Percentiles rank a stretch among this genome's conserved stretches.
phyloP scores from a whole-genome alignment of 2,797 vertebrate species.

The Cossypha heuglini region DNA sequence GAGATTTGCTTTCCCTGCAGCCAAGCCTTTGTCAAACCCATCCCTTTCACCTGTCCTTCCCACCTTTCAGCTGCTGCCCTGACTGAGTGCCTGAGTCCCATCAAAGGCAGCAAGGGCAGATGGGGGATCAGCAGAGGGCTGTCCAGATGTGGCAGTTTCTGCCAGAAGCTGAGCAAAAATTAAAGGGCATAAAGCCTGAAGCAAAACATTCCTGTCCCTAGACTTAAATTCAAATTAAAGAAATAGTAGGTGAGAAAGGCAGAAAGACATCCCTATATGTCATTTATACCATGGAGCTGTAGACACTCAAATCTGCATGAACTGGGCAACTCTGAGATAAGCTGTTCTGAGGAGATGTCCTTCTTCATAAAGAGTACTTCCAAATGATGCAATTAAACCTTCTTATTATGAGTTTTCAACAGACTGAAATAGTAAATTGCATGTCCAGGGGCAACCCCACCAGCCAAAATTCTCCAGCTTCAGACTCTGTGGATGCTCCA shows the following conservation, averaged over 20 bases:
- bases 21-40: background rate
- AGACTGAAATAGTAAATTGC: background rate
- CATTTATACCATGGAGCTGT: background rate
- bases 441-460: background rate
- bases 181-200: background rate
- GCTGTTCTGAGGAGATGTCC: background rate
- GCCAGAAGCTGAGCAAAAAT: background rate
- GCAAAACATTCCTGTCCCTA: background rate
- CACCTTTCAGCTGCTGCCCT: background rate
- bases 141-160: background rate
- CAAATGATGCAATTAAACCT: background rate
- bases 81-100: background rate
- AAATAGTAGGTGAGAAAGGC: background rate
- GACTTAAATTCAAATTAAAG: background rate
- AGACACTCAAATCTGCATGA: background rate
- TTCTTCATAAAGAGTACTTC: background rate
- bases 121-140: rapidly evolving
- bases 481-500: background rate
- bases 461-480: background rate
- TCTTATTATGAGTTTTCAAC: background rate
- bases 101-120: background rate
- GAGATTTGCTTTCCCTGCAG: background rate
- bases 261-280: background rate
- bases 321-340: background rate
- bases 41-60: background rate